These are phyloP conservation scores for Dorcus hopei DNA, from an alignment of 2,888 invertebrate genomes.

Conservation along the genomic window DNA sequence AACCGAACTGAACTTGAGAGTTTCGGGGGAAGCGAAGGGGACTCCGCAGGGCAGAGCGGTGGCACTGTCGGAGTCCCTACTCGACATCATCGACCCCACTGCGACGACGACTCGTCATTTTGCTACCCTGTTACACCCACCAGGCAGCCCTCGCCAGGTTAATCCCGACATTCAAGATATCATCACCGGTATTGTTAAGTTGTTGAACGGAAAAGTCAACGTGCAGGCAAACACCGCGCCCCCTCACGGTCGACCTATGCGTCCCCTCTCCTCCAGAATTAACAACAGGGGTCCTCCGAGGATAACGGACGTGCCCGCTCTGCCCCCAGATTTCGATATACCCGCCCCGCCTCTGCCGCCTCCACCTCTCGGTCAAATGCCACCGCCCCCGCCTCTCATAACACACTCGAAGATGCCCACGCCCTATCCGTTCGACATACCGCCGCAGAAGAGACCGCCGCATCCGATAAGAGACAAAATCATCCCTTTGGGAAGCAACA, in stretches of 20 bases:
- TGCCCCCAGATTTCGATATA: slow-evolving; percentile 67
- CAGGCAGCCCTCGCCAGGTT: slow-evolving; percentile 53
- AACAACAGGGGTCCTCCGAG: slow-evolving; percentile 89
- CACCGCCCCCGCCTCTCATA: slow-evolving; percentile 46
- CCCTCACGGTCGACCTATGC: slow-evolving; percentile 55
- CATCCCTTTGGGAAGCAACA: slow-evolving; percentile 51
- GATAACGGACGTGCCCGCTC: slow-evolving; percentile 60
- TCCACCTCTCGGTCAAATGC: slow-evolving; percentile 49
- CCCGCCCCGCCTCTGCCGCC: slow-evolving; percentile 43
- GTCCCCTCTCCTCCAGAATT: slow-evolving; percentile 74
- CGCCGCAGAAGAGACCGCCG: slow-evolving; percentile 55
- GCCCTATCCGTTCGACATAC: slow-evolving; percentile 75
- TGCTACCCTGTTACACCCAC: slow-evolving; percentile 53
- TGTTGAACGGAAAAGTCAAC: slow-evolving; percentile 85
- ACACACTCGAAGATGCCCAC: slow-evolving; percentile 54
- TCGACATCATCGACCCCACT: slow-evolving; percentile 50
- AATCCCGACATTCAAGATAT: slow-evolving; percentile 86
- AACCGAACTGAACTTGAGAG: slow-evolving; percentile 23
- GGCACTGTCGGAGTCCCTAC: slow-evolving; percentile 62
- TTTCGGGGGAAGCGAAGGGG: slow-evolving; percentile 74
- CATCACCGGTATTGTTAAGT: slow-evolving; percentile 83
- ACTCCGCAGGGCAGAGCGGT: slow-evolving; percentile 69
- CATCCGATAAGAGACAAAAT: slow-evolving; percentile 35
- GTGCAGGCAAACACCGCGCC: slow-evolving; percentile 73
- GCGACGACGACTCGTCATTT: slow-evolving; percentile 53